These are phyloP conservation scores for Eclectus roratus DNA, from an alignment of 2,113 vertebrate species.

Conservation along the genomic window DNA sequence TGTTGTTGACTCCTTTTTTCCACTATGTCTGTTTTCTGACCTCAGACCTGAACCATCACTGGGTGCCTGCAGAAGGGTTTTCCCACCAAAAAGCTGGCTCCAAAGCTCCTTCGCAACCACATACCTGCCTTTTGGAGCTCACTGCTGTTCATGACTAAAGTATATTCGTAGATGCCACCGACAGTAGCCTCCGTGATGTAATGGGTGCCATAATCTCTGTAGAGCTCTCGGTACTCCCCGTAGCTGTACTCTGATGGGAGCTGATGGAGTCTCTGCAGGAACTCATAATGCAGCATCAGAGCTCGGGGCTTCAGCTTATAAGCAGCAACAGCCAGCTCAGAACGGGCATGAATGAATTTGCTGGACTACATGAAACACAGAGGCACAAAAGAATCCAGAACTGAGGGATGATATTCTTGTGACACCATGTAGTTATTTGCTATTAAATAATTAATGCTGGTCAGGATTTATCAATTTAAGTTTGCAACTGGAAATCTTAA, in stretches of 20 bases:
- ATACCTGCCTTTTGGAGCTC: constrained; percentile 74
- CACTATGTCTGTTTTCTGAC: not conserved
- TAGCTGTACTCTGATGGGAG: constrained; percentile 86
- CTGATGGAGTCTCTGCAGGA: constrained; percentile 78
- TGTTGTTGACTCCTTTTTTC: not conserved
- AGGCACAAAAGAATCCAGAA: not conserved
- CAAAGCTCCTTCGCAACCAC: not conserved
- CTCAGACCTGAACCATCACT: not conserved
- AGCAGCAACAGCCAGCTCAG: constrained; percentile 79
- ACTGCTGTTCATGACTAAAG: constrained; percentile 78
- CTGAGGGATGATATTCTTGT: not conserved
- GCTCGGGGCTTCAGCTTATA: constrained; percentile 81
- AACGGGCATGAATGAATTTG: constrained; percentile 79
- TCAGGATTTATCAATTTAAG: not conserved
- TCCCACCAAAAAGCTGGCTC: not conserved
- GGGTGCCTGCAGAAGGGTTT: not conserved
- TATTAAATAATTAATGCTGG: rapidly evolving
- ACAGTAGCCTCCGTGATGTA: constrained; percentile 86
- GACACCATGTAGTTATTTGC: rapidly evolving
- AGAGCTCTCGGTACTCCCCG: constrained; percentile 88
- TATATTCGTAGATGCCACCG: constrained; percentile 85
- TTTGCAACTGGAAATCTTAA: not conserved
- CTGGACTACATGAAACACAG: constrained; percentile 72
- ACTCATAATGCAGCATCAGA: constrained; percentile 87
- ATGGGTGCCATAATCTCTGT: constrained; percentile 88